Conservation (phyloP, 2,113 vertebrate species). For the Balaeniceps rex region DNA sequence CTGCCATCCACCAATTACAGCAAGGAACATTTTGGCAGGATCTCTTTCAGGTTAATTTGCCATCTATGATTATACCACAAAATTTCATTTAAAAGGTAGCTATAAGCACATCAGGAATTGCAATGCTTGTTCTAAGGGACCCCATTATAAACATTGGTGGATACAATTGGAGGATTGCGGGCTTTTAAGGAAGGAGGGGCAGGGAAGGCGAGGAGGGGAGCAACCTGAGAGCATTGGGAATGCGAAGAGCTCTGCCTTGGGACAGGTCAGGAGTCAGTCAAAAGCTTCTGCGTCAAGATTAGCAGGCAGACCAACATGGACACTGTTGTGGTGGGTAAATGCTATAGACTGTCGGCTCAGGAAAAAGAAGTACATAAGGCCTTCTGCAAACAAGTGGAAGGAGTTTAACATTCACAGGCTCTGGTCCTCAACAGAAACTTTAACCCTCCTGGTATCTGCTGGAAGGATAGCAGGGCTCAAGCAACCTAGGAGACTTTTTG, state of each 20-base stretch:
- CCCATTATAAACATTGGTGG: background rate
- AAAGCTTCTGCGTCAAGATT: background rate
- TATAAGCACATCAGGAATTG: background rate
- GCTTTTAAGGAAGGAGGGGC: background rate
- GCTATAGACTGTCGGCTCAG: background rate
- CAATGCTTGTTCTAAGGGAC: background rate
- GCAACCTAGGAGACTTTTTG: background rate
- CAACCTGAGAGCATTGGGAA: background rate
- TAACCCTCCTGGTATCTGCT: background rate
- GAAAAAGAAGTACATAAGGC: background rate
- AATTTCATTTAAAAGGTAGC: background rate
- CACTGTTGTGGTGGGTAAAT: background rate
- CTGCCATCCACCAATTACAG: background rate
- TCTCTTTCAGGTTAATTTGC: background rate
- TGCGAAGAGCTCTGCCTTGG: background rate
- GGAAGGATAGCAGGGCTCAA: background rate
- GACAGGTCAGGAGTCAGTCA: background rate
- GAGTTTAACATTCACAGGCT: background rate
- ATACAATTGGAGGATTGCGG: background rate
- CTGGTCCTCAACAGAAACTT: background rate
- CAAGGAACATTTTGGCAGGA: background rate
- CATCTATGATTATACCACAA: background rate
- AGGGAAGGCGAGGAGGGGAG: rapidly evolving
- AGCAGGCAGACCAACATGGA: background rate
- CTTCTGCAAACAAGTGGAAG: background rate